A percentile compares a stretch with the other conserved stretches of the same genome.
phyloP scores from a whole-genome alignment of 1,140 invertebrate species.

The Pomacea maculata region DNA sequence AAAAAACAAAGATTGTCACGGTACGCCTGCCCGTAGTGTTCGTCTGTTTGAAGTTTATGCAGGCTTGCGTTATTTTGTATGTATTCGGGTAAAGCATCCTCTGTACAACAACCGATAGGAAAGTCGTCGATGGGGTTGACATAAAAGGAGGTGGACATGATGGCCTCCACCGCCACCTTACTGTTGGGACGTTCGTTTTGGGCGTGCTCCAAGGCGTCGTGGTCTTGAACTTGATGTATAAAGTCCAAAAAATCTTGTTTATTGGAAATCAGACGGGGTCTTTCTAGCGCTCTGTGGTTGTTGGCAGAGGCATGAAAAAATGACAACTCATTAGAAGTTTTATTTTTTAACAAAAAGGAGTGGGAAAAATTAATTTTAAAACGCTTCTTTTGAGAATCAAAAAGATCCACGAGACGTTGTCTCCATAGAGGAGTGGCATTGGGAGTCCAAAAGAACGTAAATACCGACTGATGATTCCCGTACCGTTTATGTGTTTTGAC shows the following conservation, averaged over 20 bases:
- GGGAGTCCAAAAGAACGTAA: not conserved
- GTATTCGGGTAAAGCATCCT: not conserved
- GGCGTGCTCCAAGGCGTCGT: not conserved
- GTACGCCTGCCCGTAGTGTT: not conserved
- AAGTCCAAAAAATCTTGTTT: not conserved
- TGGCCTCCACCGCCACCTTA: not conserved
- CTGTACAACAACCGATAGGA: not conserved
- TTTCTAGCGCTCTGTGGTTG: not conserved
- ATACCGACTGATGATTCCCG: constrained; percentile 2
- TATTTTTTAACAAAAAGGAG: not conserved
- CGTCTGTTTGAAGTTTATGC: not conserved
- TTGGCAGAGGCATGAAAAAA: constrained; percentile 5
- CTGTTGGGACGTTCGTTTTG: constrained; percentile 3
- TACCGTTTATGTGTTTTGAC: not conserved
- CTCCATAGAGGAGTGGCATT: not conserved
- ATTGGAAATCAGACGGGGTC: not conserved
- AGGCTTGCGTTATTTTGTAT: not conserved
- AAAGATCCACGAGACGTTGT: not conserved
- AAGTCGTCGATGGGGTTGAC: not conserved
- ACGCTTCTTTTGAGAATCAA: not conserved
- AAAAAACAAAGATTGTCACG: not conserved
- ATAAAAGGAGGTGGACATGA: constrained; percentile 10
- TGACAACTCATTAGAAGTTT: not conserved
- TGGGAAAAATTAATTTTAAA: constrained; percentile 6
- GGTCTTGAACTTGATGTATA: not conserved